Evolutionary conservation across 2,888 invertebrate genomes (phyloP).

Genomic region (Sarcophaga caerulescens): DNA sequence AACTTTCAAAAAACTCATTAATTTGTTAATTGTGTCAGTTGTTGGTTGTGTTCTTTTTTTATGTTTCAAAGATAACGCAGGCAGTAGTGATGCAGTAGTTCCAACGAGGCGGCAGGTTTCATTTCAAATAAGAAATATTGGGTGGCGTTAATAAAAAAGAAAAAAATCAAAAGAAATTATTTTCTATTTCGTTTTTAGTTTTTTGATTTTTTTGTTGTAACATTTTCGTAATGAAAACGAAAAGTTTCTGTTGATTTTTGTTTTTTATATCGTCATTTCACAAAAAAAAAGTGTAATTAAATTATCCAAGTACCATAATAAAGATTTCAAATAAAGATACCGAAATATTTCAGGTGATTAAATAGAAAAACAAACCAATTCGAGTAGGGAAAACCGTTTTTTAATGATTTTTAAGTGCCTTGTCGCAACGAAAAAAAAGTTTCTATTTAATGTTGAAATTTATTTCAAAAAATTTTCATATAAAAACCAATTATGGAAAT

Average conservation of each 20-base stretch:
- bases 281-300: slow-evolving; percentile 38
- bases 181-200: neutral
- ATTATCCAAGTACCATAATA: slow-evolving; percentile 49
- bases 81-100: slow-evolving; percentile 35
- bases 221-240: slow-evolving; percentile 19
- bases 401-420: neutral
- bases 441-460: neutral
- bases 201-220: neutral
- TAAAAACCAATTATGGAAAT: slow-evolving; percentile 18
- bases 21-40: slow-evolving; percentile 55
- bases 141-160: slow-evolving; percentile 53
- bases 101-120: slow-evolving; percentile 47
- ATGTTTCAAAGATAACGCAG: slow-evolving; percentile 25
- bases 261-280: slow-evolving; percentile 13
- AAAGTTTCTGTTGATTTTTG: slow-evolving; percentile 28
- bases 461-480: slow-evolving; percentile 20
- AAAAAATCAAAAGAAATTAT: neutral
- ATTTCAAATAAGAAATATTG: slow-evolving; percentile 31
- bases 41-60: neutral
- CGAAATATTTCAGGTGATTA: slow-evolving; percentile 31
- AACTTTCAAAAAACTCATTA: slow-evolving; percentile 50
- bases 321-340: slow-evolving; percentile 60
- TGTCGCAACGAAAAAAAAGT: neutral
- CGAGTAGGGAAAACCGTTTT: slow-evolving; percentile 5
- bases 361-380: slow-evolving; percentile 13